A percentile compares a stretch with the other conserved stretches of the same genome.
phyloP scores from a whole-genome alignment of 2,888 invertebrate species.

The Pocota personata region DNA sequence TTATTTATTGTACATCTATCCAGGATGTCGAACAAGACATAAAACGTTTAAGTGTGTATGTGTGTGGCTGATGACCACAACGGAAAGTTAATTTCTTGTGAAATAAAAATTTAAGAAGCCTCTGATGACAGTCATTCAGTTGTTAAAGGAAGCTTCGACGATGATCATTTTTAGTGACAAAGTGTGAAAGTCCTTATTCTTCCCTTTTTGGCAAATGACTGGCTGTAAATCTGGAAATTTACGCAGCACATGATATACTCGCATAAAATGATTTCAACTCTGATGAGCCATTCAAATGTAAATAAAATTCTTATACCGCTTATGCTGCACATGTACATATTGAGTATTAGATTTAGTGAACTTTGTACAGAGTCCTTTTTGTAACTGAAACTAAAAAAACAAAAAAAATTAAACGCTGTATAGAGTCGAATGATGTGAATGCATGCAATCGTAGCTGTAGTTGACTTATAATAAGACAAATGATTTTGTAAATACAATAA shows the following conservation, averaged over 20 bases:
- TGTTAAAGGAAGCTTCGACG: background rate
- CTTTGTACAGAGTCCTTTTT: constrained; percentile 30
- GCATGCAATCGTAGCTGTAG: constrained; percentile 68
- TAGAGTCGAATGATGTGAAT: constrained; percentile 54
- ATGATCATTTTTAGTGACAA: constrained; percentile 3
- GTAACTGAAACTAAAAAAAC: constrained; percentile 6
- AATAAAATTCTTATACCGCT: constrained; percentile 51
- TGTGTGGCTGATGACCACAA: constrained; percentile 19
- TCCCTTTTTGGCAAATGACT: constrained; percentile 35
- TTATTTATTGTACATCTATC: constrained; percentile 57
- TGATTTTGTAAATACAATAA: constrained; percentile 40
- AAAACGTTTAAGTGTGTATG: constrained; percentile 15
- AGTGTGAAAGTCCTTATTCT: constrained; percentile 3
- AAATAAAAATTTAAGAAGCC: constrained; percentile 54
- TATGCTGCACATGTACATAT: constrained; percentile 66
- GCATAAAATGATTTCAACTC: constrained; percentile 36
- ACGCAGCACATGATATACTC: constrained; percentile 18
- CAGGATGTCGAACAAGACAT: constrained; percentile 57
- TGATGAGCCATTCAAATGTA: constrained; percentile 44
- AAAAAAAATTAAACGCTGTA: background rate
- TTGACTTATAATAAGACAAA: constrained; percentile 25
- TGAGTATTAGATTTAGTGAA: constrained; percentile 41
- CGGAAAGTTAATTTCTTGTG: constrained; percentile 52
- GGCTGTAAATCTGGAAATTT: constrained; percentile 23
- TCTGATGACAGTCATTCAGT: constrained; percentile 15